Evolutionary conservation across 2,113 vertebrate species (phyloP), one percentile per base, ranked within the genome.

Genomic region (Natator depressus): DNA sequence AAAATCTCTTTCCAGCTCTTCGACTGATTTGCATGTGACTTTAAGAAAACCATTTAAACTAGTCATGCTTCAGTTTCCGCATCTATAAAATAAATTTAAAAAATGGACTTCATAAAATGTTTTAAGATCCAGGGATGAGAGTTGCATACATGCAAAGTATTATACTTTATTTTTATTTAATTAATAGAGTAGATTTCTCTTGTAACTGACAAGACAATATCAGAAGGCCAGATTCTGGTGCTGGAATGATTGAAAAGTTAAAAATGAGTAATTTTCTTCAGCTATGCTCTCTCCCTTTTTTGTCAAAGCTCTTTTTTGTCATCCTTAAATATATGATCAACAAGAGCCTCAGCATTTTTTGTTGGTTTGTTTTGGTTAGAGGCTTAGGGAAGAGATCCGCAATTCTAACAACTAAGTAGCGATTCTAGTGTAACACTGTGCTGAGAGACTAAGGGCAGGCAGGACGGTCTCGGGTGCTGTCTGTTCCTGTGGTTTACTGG

Each of bases 331-430:
- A 83, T 82, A 17, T 83, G 24, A 47, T 5, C 88, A 85, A 42
- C 0, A 1, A 86, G 19, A 35, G 16, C 5, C 14, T 59, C 57
- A 5, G 47, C 47, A 19, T 79, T 59, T 1, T 0, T n/a, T 65
- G 3, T 35, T 19, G 31, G 27, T 29, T 62, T 62, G 8, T 17
- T 65, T 76, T 22, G 12, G 22, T 54, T 54, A 38, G 91, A 3
- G 2, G 4, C 11, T 76, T 76, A 42, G n/a, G 42, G 42, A 42
- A 42, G 42, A 42, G 42, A 42, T 42, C 42, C 42, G 5, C 42
- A 42, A 42, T 42, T 42, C 42, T 42, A 42, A 42, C 42, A 42
- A 42, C 42, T 42, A 42, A 42, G 42, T 42, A 42, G 42, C 42
- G 42, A 42, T 88, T 3, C 78, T 85, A 29, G 3, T 14, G 2